Base-by-base conservation (phyloP, 2,888 invertebrate genomes). In the Steinernema hermaphroditum region DNA sequence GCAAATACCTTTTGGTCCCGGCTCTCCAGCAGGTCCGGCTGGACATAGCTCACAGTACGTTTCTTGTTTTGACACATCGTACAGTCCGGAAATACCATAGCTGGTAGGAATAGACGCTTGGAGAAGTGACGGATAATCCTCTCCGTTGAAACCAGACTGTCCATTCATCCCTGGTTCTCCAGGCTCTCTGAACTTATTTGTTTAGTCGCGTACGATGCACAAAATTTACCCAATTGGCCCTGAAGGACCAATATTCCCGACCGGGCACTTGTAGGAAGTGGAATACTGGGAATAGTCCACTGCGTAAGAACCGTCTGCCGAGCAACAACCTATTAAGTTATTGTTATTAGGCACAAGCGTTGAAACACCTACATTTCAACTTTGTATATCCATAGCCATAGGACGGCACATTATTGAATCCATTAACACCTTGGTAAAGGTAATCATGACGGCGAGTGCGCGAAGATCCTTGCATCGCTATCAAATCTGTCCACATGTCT, bases 381-480 rank as follows among this genome's bases (percentile, higher is more conserved):
- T 54, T 54, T 27, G 54, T 54, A 22, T 54, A 54, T 4, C 54
- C 54, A 27, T 54, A 54, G 4, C 54, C 54, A 54, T 54, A 54
- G 8, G 54, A 22, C 9, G 54, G 54, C 12, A 54, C 27, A 27
- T 12, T 54, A 27, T 54, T 54, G 54, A 19, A 24, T 8, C 19
- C 19, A 12, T 27, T 9, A 49, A 6, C 19, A 19, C 14, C 6
- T 12, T 22, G 22, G 54, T 54, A 54, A 22, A 54, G 27, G 54
- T 8, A 54, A 16, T 54, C 54, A 6, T 54, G 54, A 2, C 54
- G 54, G 2, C 54, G 54, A 4, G 24, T 54, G 2, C 54, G 22
- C 2, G 27, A 16, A 4, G 54, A 54, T 8, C 54, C 27, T 54
- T 54, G 24, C 54, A 54, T 54, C 4, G 22, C 27, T 22, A 54